A percentile compares a stretch with the other conserved stretches of the same genome.
Conservation (phyloP, 2,797 vertebrate species). For the Hippopotamyrus pictus region DNA sequence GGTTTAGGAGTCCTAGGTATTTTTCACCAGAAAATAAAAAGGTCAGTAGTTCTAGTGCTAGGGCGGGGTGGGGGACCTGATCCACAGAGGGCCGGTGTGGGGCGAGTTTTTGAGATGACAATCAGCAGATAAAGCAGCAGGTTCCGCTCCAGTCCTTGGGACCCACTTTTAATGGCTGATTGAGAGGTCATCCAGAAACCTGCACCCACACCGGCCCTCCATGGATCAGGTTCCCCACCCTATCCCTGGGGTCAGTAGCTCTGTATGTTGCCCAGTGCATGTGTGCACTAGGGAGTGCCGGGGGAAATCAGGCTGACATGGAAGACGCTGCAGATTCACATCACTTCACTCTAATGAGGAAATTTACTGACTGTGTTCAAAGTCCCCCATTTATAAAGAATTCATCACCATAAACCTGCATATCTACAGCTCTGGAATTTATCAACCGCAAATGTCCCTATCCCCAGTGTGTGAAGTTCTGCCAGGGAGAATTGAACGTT, state of each 20-base stretch:
- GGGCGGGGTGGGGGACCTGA: not conserved
- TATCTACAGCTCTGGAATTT: constrained; percentile 33
- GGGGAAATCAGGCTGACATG: not conserved
- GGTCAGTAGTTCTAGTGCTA: too few species aligned
- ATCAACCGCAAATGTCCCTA: constrained; percentile 33
- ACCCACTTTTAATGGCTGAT: not conserved
- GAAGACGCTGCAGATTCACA: not conserved
- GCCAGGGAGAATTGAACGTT: not conserved
- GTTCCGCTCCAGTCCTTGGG: not conserved
- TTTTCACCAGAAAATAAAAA: too few species aligned
- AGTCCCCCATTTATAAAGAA: constrained; percentile 43
- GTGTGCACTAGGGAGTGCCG: not conserved
- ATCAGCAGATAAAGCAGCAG: not conserved
- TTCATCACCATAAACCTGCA: constrained; percentile 49
- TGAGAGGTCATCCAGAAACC: not conserved
- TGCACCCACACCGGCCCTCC: not conserved
- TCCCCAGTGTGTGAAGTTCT: not conserved
- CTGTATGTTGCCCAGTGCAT: not conserved
- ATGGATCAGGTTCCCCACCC: not conserved
- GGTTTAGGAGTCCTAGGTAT: too few species aligned
- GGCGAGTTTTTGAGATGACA: not conserved
- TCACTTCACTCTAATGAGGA: constrained; percentile 23
- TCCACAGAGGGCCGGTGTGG: not conserved
- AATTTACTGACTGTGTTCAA: constrained; percentile 31
- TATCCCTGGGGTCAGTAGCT: not conserved